Conservation (phyloP, 2,113 vertebrate genomes). For the Urocolius indicus region DNA sequence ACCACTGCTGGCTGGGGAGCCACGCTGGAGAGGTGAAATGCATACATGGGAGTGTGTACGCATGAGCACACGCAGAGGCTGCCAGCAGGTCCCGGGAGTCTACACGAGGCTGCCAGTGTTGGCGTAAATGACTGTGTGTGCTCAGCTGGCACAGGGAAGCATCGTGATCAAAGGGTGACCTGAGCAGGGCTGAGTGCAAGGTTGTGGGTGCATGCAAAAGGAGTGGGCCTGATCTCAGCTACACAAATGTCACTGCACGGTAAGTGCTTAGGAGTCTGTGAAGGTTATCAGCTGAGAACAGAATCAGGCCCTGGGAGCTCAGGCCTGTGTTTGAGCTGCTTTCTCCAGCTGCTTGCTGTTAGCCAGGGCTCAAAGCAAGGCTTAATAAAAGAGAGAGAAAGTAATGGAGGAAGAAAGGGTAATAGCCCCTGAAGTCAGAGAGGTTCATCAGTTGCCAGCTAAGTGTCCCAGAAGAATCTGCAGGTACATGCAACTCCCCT, state of each 20-base stretch:
- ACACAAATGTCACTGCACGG: not conserved
- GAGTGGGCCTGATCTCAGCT: not conserved
- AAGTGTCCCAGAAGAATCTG: not conserved
- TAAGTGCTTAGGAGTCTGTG: not conserved
- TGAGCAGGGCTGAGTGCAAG: too few relatives aligned
- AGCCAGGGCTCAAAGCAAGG: not conserved
- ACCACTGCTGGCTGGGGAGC: not conserved
- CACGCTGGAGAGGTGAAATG: not conserved
- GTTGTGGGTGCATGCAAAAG: not conserved
- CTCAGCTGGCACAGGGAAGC: not conserved
- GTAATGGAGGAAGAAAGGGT: not conserved
- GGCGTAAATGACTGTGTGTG: not conserved
- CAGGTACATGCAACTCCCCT: not conserved
- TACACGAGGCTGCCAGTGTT: not conserved
- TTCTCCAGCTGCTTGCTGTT: not conserved
- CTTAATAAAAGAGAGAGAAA: not conserved
- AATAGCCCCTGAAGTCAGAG: not conserved
- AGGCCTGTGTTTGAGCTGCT: not conserved
- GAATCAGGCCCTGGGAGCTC: not conserved
- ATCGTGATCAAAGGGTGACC: not conserved
- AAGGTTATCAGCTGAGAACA: not conserved
- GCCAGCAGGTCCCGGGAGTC: not conserved
- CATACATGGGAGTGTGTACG: fast-evolving
- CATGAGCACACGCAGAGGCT: not conserved
- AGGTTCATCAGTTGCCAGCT: not conserved